phyloP scores from a whole-genome alignment of 2,797 vertebrate genomes.

The Mormyrops boulengeri region DNA sequence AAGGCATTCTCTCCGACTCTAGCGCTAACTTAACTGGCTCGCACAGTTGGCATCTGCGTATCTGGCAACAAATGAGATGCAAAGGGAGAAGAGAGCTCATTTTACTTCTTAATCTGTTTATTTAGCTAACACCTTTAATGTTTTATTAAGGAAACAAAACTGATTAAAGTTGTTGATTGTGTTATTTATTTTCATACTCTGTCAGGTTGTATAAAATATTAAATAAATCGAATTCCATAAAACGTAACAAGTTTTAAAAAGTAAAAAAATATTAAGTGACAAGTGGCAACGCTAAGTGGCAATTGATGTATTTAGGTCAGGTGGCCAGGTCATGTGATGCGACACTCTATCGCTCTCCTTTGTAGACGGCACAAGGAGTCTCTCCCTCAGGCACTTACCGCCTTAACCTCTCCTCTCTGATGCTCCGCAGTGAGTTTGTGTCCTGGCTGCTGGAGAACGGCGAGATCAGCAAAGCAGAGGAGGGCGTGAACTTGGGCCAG shows the following conservation, averaged over 20 bases:
- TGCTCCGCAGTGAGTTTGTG: slow-evolving; percentile 81
- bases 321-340: neutral
- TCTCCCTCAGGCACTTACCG: neutral
- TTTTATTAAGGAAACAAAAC: neutral
- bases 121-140: neutral
- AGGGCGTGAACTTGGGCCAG: slow-evolving; percentile 95
- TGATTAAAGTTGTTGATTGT: neutral
- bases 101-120: neutral
- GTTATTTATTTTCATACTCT: neutral
- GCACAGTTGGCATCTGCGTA: neutral
- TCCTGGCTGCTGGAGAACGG: slow-evolving; percentile 92
- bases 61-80: neutral
- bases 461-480: slow-evolving; percentile 94
- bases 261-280: no score
- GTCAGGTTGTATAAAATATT: neutral
- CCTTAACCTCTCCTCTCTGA: neutral
- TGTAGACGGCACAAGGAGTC: neutral
- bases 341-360: neutral
- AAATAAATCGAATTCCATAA: neutral
- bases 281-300: neutral
- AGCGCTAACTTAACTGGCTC: neutral
- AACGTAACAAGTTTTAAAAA: neutral
- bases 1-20: neutral
- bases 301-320: neutral
- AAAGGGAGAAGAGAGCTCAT: neutral